Evolutionary conservation across 2,888 invertebrate species (phyloP).

Genomic region (Neoaliturus tenellus): DNA sequence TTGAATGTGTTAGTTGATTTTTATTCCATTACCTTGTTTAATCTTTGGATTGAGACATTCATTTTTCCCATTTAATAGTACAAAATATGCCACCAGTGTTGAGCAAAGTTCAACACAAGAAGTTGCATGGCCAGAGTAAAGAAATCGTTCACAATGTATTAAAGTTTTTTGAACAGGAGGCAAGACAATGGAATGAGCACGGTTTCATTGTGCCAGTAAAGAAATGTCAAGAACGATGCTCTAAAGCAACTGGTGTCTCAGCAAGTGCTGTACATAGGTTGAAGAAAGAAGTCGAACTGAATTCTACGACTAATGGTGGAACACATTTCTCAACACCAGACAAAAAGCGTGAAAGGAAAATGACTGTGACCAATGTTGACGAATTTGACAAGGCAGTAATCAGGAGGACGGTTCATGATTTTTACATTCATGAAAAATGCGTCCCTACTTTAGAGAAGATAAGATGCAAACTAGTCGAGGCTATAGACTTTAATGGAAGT

Average conservation of each 20-base stretch:
- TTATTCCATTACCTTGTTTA: too few relatives aligned
- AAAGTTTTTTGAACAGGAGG: slow-evolving; percentile 1
- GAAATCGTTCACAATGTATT: not conserved
- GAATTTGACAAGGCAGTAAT: slow-evolving; percentile 28
- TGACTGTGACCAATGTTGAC: not conserved
- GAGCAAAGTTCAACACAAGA: not conserved
- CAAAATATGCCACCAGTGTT: not conserved
- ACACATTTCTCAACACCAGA: not conserved
- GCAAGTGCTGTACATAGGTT: not conserved
- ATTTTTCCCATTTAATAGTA: too few relatives aligned
- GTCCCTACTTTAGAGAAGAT: slow-evolving; percentile 20
- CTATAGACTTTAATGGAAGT: not conserved
- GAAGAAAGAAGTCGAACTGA: not conserved
- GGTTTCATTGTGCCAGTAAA: slow-evolving; percentile 28
- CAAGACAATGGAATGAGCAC: slow-evolving; percentile 14
- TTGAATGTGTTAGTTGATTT: too few relatives aligned
- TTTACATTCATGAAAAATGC: slow-evolving; percentile 2
- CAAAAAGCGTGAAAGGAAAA: slow-evolving; percentile 14
- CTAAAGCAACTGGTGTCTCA: not conserved
- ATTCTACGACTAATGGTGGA: not conserved
- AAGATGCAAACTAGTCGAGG: not conserved
- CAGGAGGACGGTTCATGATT: slow-evolving; percentile 5
- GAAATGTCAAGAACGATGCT: not conserved
- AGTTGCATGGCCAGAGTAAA: not conserved
- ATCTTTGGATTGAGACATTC: too few relatives aligned